Base-by-base conservation (phyloP, 2,888 invertebrate genomes). In the Synanthedon andrenaeformis region DNA sequence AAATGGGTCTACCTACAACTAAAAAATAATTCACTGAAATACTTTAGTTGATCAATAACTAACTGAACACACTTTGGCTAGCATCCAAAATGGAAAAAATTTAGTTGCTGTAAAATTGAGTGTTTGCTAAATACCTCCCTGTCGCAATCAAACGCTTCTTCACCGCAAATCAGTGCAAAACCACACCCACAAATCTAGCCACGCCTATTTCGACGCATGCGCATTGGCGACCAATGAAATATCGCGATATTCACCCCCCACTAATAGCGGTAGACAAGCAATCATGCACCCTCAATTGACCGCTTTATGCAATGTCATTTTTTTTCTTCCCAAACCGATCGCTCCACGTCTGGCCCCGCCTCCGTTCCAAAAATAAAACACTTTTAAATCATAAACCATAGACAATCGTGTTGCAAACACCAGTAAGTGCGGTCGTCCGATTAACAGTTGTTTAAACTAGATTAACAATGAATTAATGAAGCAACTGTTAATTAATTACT, bases 131-230 rank as follows among this genome's bases (percentile, higher is more conserved):
- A 61, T 60, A 63, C 81, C 58, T 54, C 58, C 66, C 85, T 82
- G 82, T 52, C 58, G 72, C 82, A 84, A 84, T 85, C 82, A 84
- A 82, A 83, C 79, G 79, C 79, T 78, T 74, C 12, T 62, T 56
- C 63, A 85, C 86, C 86, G 84, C 86, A 87, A 86, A 87, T 87
- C 86, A 85, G 81, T 66, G 79, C 70, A 60, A 72, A 70, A 81
- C 80, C 83, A 83, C 84, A 79, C 84, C 84, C 81, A 72, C 76
- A 64, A 79, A 79, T 74, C 74, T 70, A 74, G 72, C 74, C 69
- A 70, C 85, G 82, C 86, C 76, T 56, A 42, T 49, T 55, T 45
- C 54, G 58, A 61, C 83, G 82, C 86, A 81, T 77, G 85, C 85
- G 86, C 72, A 2, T 0, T 13, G 13, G 41, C 56, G 35, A 53